Base-by-base conservation (phyloP, 64 coral and sea anemone species). In the Catalaphyllia jardinei region DNA sequence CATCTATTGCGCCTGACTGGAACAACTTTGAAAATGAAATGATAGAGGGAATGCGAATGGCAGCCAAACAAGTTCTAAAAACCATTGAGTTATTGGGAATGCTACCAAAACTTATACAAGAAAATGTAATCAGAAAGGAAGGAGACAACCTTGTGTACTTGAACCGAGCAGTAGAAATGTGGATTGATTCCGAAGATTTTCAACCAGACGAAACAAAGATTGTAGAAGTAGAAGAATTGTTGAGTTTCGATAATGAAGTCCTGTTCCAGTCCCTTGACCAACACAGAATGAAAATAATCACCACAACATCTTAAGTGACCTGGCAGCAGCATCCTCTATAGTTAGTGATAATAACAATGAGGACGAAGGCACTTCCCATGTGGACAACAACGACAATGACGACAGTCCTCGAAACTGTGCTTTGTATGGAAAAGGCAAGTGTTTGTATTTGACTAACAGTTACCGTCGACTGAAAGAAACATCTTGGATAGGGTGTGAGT, bases 11-110 rank as follows among this genome's bases (percentile, higher is more conserved):
- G 4, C 35, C 35, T 2, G 35, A 38, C 35, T 38, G 35, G 35
- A 38, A 38, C 4, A 4, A 38, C 4, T 2, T 38, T 38, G 35
- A 91, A 30, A 84, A 74, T 60, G 80, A 91, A 85, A 91, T 91
- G 52, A 84, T 60, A 59, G 74, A 83, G 69, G 89, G 89, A 60
- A 91, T 91, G 29, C 30, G 52, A 76, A 76, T 30, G 25, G 89
- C 80, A 49, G 89, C 85, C 81, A 91, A 86, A 57, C 22, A 91
- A 91, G 78, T 76, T 19, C 60, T 91, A 28, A 91, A 91, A 84
- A 85, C 89, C 19, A 51, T 76, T 39, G 89, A 86, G n/a, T 46
- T 54, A 46, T 81, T 91, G 52, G 89, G 81, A 39, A 91, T 86
- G 89, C 52, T 91, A 75, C 79, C 78, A 1, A 71, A 72, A 38